phyloP scores from a whole-genome alignment of 1,140 invertebrate species.

The Trinorchestia longiramus region DNA sequence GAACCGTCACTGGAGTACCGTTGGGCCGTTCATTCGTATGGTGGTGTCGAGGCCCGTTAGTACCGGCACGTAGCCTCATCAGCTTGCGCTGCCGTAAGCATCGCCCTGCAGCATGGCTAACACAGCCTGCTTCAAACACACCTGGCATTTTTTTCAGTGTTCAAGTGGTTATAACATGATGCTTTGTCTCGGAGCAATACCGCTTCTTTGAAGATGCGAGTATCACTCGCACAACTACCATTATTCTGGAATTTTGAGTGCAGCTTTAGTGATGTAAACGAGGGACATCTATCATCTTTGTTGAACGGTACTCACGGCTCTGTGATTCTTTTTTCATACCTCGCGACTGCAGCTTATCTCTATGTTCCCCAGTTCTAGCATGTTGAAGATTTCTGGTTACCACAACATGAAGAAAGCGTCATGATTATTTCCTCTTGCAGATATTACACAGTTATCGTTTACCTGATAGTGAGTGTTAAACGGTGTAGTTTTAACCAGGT shows the following conservation, averaged over 20 bases:
- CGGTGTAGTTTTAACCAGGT: no score
- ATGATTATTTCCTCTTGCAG: no score
- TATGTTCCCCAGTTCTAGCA: background rate
- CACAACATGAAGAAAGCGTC: no score
- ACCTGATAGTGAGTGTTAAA: no score
- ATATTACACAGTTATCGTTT: no score
- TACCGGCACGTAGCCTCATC: background rate
- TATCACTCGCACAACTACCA: background rate
- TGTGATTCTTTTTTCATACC: background rate
- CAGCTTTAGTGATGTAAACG: background rate
- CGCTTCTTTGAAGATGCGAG: background rate
- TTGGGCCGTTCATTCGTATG: background rate
- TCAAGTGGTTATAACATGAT: background rate
- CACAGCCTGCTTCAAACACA: background rate
- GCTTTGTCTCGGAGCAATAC: background rate
- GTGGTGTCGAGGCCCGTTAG: conserved; percentile 19
- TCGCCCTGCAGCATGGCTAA: background rate
- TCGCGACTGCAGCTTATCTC: background rate
- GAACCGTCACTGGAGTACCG: background rate
- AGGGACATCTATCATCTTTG: background rate
- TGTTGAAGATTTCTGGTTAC: background rate
- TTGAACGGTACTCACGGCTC: background rate
- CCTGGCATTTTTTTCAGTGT: background rate
- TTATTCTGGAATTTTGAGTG: background rate
- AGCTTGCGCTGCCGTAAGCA: conserved; percentile 21